Evolutionary conservation across 2,888 invertebrate species (phyloP).

Genomic region (Periphyllus acericola): DNA sequence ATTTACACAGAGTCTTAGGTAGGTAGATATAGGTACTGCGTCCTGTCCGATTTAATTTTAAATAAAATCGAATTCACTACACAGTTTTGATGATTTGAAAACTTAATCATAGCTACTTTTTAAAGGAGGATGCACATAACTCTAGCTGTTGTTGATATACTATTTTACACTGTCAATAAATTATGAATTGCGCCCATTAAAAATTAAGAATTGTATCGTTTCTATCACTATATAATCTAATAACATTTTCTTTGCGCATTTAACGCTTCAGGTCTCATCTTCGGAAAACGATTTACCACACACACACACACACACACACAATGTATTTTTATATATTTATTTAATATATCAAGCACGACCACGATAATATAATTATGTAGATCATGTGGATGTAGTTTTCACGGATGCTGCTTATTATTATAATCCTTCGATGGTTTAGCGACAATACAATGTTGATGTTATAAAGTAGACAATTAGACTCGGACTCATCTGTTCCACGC

Average conservation of each 20-base stretch:
- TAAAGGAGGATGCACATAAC: too few relatives aligned
- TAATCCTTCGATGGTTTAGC: not conserved
- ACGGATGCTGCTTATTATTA: not conserved
- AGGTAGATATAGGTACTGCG: not conserved
- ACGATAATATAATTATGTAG: not conserved
- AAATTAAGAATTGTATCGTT: not conserved
- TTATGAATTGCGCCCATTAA: not conserved
- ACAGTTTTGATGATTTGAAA: not conserved
- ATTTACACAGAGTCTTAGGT: not conserved
- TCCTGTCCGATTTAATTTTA: not conserved
- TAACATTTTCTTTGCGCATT: not conserved
- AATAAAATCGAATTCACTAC: constrained; percentile 1
- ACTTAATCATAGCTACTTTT: not conserved
- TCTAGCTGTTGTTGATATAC: too few relatives aligned
- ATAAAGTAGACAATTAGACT: not conserved
- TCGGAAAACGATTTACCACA: not conserved
- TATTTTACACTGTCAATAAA: not conserved
- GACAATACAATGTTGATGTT: not conserved
- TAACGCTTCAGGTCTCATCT: too few relatives aligned
- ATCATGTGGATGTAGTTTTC: not conserved
- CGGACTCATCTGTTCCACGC: not conserved
- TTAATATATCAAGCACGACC: not conserved
- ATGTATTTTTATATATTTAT: too few relatives aligned
- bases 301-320: not conserved
- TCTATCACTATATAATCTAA: not conserved